Evolutionary conservation across 2,888 invertebrate species (phyloP), one percentile per base, ranked within the genome.

Genomic region (Spilarctia lutea): DNA sequence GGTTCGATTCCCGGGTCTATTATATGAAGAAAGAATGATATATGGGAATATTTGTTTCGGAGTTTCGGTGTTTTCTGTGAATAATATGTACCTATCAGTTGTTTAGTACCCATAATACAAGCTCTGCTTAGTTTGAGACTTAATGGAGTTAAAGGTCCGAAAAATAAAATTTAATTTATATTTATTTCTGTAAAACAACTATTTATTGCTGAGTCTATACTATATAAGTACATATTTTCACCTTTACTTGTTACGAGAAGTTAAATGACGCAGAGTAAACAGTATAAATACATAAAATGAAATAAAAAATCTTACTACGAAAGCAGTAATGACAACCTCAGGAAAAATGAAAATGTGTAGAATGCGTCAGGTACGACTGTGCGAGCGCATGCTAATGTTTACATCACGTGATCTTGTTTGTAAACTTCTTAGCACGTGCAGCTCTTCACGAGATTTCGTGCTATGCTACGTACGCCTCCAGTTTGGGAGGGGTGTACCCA

Each of bases 301-400:
- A 48, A 45, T 33, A 27, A 45, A 42, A 45, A 68, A 42, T 68
- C 45, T 48, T 4, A 45, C 27, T 16, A 30, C 45, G 65, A 27
- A n/a, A 10, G 35, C 83, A 81, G 82, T 75, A 52, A 71, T 65
- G 74, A 39, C 82, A 83, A 84, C 83, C 71, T 80, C 48, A 8
- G 72, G 68, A 74, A 74, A 75, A 42, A 67, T 75, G 56, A 75
- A 18, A 67, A 69, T 70, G 67, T 70, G 30, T 24, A 35, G 6
- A 27, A 35, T 20, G 35, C 60, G 68, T 65, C 67, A 45, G 63
- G 63, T 35, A 48, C 39, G n/a, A 56, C 74, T 77, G 85, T 79
- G 77, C 81, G 80, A 80, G 83, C 85, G 85, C 85, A 85, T 85
- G 85, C 7, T 72, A 83, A 70, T 89, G 83, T 89, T 89, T 86